These are phyloP conservation scores for Loris lydekkerianus DNA, from an alignment of 2,797 vertebrate species.

Conservation along the genomic window DNA sequence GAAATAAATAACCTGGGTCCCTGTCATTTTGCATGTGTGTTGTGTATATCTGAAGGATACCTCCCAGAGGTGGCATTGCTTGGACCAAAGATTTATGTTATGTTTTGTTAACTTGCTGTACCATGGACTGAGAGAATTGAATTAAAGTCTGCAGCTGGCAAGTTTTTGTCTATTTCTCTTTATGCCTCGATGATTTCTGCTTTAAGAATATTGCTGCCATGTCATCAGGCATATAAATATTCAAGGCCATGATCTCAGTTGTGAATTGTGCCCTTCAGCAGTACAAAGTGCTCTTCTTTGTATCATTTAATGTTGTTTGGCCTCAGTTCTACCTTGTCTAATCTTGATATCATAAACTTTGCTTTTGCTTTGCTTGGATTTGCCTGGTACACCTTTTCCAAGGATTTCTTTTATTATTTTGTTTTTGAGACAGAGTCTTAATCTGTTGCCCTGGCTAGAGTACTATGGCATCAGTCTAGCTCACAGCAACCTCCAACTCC, in stretches of 20 bases:
- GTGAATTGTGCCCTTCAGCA: background rate
- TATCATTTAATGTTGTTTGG: slow-evolving; percentile 16
- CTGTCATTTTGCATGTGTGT: background rate
- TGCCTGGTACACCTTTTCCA: background rate
- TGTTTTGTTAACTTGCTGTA: background rate
- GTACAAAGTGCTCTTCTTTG: slow-evolving; percentile 26
- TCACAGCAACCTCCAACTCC: background rate
- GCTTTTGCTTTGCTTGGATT: background rate
- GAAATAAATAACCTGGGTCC: background rate
- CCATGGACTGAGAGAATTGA: background rate
- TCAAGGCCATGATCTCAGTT: slow-evolving; percentile 16
- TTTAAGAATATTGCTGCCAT: slow-evolving; percentile 49
- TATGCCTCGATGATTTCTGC: slow-evolving; percentile 53
- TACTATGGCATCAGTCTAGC: background rate
- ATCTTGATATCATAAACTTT: slow-evolving; percentile 1
- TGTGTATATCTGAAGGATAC: background rate
- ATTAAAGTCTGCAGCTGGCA: background rate
- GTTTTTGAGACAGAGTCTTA: background rate
- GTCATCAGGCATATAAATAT: slow-evolving; percentile 20
- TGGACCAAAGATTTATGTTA: background rate
- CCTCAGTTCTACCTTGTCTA: background rate
- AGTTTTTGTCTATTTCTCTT: slow-evolving; percentile 31
- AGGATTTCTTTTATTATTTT: background rate
- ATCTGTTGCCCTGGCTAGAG: background rate
- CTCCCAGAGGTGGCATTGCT: background rate